Evolutionary conservation across 2,888 invertebrate genomes (phyloP), one percentile per base, ranked within the genome.

Genomic region (Sarcophaga rosellei): DNA sequence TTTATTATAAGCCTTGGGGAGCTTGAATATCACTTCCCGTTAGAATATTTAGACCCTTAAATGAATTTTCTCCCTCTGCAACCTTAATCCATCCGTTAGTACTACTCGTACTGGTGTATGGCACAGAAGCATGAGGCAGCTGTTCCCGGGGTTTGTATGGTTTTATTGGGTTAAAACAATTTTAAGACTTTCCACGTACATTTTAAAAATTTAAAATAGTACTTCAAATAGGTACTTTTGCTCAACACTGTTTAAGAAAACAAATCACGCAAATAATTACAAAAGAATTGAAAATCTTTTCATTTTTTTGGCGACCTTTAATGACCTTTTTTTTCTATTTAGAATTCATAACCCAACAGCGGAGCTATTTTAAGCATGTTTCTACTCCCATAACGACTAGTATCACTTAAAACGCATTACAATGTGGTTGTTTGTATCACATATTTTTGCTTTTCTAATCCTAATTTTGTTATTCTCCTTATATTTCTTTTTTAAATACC

Each of bases 401-500:
- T 82, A 23, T 21, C 15, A 35, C 61, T 65, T 65, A 1, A 23
- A 53, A 65, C 3, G 59, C 65, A 10, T 20, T 20, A 47, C 59
- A 63, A 89, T 89, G 89, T 86, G 82, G 77, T 74, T 89, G 68
- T 62, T 73, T 83, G 20, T 72, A 78, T 62, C 17, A 79, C 53
- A 65, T 65, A 45, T 73, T 62, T 53, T 44, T 45, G 21, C 11
- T 15, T 11, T 70, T 12, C 62, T 89, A n/a, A 75, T 88, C 0
- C 10, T 88, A 17, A 3, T 80, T 17, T 21, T 88, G 0, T 2
- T 70, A 23, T 5, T 79, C 1, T 21, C 59, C 44, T 8, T 87
- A 0, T 89, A 88, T 72, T 80, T 59, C n/a, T 80, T 87, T 53
- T 84, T 91, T 21, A 78, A 89, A 57, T 85, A 88, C 35, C 90